Evolutionary conservation across 2,888 invertebrate genomes (phyloP).

Genomic region (Lithodes maja): DNA sequence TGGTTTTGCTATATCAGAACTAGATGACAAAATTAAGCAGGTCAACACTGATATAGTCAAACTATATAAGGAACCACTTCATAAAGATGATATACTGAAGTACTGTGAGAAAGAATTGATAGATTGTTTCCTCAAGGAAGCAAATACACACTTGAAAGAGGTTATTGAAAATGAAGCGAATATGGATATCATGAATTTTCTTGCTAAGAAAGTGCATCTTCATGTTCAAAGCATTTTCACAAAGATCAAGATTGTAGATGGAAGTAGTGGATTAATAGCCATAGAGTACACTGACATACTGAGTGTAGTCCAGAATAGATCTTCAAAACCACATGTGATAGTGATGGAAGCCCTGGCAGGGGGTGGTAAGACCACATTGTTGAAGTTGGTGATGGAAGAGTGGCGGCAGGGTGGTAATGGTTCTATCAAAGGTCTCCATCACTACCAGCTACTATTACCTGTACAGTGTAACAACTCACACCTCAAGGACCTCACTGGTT

Average conservation of each 20-base stretch:
- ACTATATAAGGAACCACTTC: background rate
- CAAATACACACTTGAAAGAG: background rate
- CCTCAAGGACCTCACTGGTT: too few species aligned
- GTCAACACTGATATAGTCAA: background rate
- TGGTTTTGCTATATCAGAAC: background rate
- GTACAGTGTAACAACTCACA: too few species aligned
- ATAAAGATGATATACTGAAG: background rate
- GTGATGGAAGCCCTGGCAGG: too few species aligned
- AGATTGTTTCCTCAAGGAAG: background rate
- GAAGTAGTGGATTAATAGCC: too few species aligned
- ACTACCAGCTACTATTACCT: too few species aligned
- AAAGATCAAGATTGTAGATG: background rate
- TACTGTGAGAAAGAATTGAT: background rate
- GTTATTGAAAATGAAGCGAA: background rate
- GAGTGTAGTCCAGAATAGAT: too few species aligned
- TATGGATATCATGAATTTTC: background rate
- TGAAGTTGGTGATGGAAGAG: too few species aligned
- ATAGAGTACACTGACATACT: too few species aligned
- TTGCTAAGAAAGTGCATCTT: background rate
- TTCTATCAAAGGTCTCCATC: too few species aligned
- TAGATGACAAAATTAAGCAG: background rate
- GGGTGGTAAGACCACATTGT: too few species aligned
- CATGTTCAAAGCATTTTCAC: background rate
- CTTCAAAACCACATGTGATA: too few species aligned
- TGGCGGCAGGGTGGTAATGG: too few species aligned